Evolutionary conservation across 2,797 vertebrate genomes (phyloP), one percentile per base, ranked within the genome.

Genomic region (Lates japonicus): DNA sequence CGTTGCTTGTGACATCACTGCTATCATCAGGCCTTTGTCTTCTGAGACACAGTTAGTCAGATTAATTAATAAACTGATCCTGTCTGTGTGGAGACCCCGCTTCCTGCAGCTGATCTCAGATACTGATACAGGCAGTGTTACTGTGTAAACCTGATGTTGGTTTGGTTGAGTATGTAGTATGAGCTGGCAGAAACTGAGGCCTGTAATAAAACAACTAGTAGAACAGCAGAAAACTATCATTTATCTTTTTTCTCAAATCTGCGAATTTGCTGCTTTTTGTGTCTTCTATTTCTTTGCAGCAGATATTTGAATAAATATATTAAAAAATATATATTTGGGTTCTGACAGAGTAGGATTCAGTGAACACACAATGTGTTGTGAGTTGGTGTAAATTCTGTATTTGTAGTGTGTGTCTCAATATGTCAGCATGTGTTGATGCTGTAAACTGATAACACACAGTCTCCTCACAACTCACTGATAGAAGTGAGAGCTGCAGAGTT

Each of bases 381-480:
- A 46, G 29, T 49, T 44, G 7, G 19, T 69, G 22, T n/a, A 14
- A 58, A n/a, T n/a, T 35, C 25, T 64, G 29, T 25, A 16, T 77
- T n/a, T 64, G 46, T 46, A 11, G n/a, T 66, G 39, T 46, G 42
- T 58, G 22, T 67, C 16, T 29, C 25, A 29, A 2, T 29, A 29
- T 29, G 25, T 29, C 25, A 29, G 25, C 25, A 29, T 29, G 25
- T 44, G 42, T 42, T 73, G n/a, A 29, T 39, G 37, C 35, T n/a
- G 68, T 82, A 74, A 76, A 72, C 48, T 12, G 31, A 80, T 59
- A 76, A 64, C 20, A 51, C 42, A 11, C 3, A 19, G 39, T 64
- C 37, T 71, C 52, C 3, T 46, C 68, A 69, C 79, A 82, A 79
- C 80, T 83, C 20, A 29, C 46, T 41, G 70, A 87, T 58, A 70